These are phyloP conservation scores for Callaeas wilsoni DNA, from an alignment of 2,113 vertebrate species.

Conservation along the genomic window DNA sequence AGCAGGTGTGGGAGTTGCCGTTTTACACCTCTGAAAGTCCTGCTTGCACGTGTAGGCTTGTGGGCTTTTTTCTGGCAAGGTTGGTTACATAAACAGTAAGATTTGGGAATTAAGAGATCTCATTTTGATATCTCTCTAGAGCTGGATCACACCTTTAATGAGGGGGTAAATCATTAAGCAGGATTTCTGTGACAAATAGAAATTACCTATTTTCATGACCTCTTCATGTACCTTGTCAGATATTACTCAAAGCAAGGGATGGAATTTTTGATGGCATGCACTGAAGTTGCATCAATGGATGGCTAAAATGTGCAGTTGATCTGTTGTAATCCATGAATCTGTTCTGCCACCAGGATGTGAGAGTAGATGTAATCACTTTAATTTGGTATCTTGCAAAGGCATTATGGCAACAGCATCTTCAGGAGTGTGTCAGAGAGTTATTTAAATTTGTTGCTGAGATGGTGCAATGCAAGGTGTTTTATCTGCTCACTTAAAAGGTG, in stretches of 20 bases:
- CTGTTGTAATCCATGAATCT: not conserved
- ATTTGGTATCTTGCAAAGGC: not conserved
- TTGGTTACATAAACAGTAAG: not conserved
- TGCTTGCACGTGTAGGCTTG: not conserved
- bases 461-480: not conserved
- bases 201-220: not conserved
- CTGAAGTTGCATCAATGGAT: not conserved
- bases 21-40: not conserved
- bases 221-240: not conserved
- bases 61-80: not conserved
- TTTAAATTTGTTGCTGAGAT: not conserved
- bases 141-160: not conserved
- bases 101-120: not conserved
- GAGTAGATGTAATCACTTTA: not conserved
- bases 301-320: not conserved
- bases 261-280: not conserved
- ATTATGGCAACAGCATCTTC: not conserved
- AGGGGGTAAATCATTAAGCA: not conserved
- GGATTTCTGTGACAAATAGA: not conserved
- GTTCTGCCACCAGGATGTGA: not conserved
- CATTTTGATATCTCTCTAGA: not conserved
- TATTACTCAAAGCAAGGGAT: not conserved
- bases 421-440: not conserved
- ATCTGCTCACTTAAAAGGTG: not conserved
- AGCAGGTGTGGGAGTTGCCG: not conserved